Base-by-base conservation (phyloP, 2,797 vertebrate species). In the Naso thynnoides region DNA sequence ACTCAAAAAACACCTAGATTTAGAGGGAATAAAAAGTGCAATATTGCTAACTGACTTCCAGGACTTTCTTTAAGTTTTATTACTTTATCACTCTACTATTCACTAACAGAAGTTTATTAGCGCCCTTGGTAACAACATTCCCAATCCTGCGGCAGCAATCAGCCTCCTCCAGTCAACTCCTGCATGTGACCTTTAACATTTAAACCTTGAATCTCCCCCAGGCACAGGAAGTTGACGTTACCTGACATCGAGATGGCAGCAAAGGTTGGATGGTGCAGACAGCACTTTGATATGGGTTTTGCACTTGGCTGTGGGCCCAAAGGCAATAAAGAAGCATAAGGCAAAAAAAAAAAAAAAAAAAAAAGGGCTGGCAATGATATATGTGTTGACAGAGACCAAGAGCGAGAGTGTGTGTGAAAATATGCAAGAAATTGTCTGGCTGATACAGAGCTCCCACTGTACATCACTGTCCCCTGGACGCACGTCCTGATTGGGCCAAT, bases 231-330 rank as follows among this genome's bases (percentile, higher is more conserved):
- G 89, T 91, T 80, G 92, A 92, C 89, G 91, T 90, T 87, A 90
- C 89, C 91, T 82, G 91, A 95, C 92, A 79, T 87, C 92, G 83
- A 93, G 88, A 95, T 95, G 95, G 93, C 95, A 92, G 72, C 92
- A 91, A 93, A 95, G 95, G 95, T 95, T 89, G 86, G 93, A 92
- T 54, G 81, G 88, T 92, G 87, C 78, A 87, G 86, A 90, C 63
- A 77, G 87, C 83, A 87, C 85, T 45, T 83, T 90, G 82, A 85
- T 81, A 72, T 69, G 74, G 79, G 85, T 81, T 93, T 85, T 74
- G 81, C 91, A 76, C 84, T 87, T 93, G 91, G 90, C 91, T 93
- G 89, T 79, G 82, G 70, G 87, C 82, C 89, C 85, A 81, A 81
- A 86, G 50, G 83, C 86, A 79, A 83, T 68, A 57, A 18, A 73